Evolutionary conservation across 2,888 invertebrate genomes (phyloP), one percentile per base, ranked within the genome.

Genomic region (Myathropa florea): DNA sequence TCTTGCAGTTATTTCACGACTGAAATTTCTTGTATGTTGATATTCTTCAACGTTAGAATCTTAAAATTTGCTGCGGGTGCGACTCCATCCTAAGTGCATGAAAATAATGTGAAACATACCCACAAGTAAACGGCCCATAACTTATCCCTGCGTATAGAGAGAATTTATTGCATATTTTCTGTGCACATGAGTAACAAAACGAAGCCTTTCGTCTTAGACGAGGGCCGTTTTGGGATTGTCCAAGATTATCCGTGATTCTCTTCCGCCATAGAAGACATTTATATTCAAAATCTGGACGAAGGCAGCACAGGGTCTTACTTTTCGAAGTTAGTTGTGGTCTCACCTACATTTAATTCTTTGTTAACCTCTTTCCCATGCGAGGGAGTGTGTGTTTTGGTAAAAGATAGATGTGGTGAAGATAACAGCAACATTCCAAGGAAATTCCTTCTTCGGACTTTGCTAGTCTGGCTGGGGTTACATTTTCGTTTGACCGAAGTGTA

Each of bases 221-320:
- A 33, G 63, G 65, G 24, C 46, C 36, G 65, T 60, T 70, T 23
- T 14, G 63, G 55, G 63, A 68, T 77, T 83, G 77, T 77, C 77
- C 60, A 72, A 82, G 85, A 85, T 82, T 70, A 82, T 82, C 77
- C 77, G 60, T 26, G 73, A 78, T 64, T 82, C 73, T 73, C 53
- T 76, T 33, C 57, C 46, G 18, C 57, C 70, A 64, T 61, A 55
- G 67, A 81, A 59, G 68, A 59, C 82, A 77, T 82, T 81, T 82
- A 85, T 82, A 86, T 77, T 86, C 82, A 78, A 86, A 86, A 78
- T 78, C 78, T 82, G 73, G 78, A 73, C 82, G 64, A 64, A 73
- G 60, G 53, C 46, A 70, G 26, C 23, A 33, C 71, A 26, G 55
- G 61, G 73, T 75, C 70, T 79, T 64, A 46, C 26, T 46, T 39